Evolutionary conservation across 2,113 vertebrate species (phyloP), one percentile per base, ranked within the genome.

Genomic region (Pomatostomus ruficeps): DNA sequence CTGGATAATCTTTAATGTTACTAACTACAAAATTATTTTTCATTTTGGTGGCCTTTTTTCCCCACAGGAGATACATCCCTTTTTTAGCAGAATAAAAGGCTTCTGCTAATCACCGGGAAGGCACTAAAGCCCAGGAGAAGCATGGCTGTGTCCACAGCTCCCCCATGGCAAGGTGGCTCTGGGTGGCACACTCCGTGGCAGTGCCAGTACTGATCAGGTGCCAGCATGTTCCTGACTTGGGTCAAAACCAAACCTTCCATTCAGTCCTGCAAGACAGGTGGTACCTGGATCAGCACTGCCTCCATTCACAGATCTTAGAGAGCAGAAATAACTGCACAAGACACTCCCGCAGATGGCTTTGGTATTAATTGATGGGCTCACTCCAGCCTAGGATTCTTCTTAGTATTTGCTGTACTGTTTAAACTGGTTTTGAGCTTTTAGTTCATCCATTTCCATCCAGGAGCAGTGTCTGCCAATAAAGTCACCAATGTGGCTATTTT

Each of bases 61-160:
- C 38, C 36, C 43, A 8, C 8, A 31, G n/a, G 10, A 51, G 10
- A 3, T 35, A 23, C 0, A 0, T 46, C 58, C 13, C 11, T 31
- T 52, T 72, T 59, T 46, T 46, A 81, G 55, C 21, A 46, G 73
- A 77, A 58, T 49, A 24, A 88, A 82, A 40, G 28, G 16, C 6
- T 19, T 38, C 29, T 82, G 61, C 33, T 79, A 29, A 59, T 51
- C 22, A 23, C 2, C 3, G 18, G 52, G 23, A 74, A 59, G 57
- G 31, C 48, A 74, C 28, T 87, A 54, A 61, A 52, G 43, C 42
- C 59, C 23, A 45, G 25, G 49, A 25, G 36, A 62, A 63, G 21
- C 46, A 4, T 25, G 31, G 18, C 36, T 2, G 0, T 51, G 25
- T 52, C 76, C 24, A 2, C 18, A 29, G 25, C 9, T 73, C 36